A percentile compares a stretch with the other conserved stretches of the same genome.
Evolutionary conservation across 2,113 vertebrate species (phyloP).

Genomic region (Oryzias javanicus): DNA sequence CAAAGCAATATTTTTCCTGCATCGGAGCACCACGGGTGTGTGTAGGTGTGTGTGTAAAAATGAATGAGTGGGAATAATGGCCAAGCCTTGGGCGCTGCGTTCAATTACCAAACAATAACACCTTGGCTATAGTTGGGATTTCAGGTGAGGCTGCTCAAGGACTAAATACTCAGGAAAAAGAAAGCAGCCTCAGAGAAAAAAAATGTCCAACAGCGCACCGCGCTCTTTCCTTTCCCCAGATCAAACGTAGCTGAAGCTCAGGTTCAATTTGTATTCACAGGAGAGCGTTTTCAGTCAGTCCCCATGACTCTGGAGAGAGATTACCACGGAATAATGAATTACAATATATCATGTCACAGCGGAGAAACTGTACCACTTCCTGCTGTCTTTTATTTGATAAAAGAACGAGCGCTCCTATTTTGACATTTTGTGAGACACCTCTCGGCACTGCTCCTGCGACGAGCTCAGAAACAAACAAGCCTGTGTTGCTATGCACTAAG

Average conservation of each 20-base stretch:
- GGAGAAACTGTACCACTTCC: constrained; percentile 46
- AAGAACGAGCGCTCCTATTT: constrained; percentile 55
- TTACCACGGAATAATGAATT: constrained; percentile 68
- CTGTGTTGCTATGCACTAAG: constrained; percentile 47
- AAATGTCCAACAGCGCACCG: constrained; percentile 10
- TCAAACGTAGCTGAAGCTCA: constrained; percentile 33
- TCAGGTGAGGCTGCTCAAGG: constrained; percentile 38
- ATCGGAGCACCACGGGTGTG: constrained; percentile 39
- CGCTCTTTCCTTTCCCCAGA: constrained; percentile 1
- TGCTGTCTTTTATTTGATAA: constrained; percentile 69
- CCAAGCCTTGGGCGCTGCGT: constrained; percentile 39
- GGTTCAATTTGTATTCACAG: constrained; percentile 56
- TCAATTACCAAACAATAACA: constrained; percentile 62
- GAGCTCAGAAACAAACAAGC: constrained; percentile 60
- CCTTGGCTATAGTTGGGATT: constrained; percentile 48
- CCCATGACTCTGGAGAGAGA: constrained; percentile 50
- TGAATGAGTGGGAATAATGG: constrained; percentile 60
- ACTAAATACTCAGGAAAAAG: constrained; percentile 19
- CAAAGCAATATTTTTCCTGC: constrained; percentile 71
- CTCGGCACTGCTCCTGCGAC: constrained; percentile 48
- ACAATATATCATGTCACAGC: constrained; percentile 59
- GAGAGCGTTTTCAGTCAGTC: constrained; percentile 49
- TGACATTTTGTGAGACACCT: constrained; percentile 64
- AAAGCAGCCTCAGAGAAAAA: not conserved
- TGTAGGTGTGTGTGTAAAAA: constrained; percentile 30